phyloP scores from a whole-genome alignment of 1,140 invertebrate genomes.

The Parapsyche elsis region DNA sequence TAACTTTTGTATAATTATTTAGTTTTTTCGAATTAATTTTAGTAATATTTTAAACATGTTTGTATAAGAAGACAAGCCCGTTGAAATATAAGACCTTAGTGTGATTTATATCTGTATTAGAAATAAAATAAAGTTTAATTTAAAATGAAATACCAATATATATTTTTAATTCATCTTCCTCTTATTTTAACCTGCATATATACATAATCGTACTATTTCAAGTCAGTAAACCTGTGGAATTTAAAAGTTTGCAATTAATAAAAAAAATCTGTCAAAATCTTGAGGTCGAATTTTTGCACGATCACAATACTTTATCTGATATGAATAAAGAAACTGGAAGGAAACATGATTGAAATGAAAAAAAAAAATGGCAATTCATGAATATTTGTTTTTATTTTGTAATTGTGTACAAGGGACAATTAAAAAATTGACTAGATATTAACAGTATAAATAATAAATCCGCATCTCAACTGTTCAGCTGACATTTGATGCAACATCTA shows the following conservation, averaged over 20 bases:
- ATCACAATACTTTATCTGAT: too few species aligned
- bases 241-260: neutral
- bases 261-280: too few species aligned
- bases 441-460: constrained; percentile 34
- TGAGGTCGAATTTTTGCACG: too few species aligned
- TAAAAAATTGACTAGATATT: constrained; percentile 54
- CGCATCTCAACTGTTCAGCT: neutral
- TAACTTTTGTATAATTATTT: neutral
- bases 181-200: too few species aligned
- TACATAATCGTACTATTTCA: too few species aligned
- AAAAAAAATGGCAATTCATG: neutral
- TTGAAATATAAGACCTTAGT: constrained; percentile 48
- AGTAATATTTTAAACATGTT: constrained; percentile 10
- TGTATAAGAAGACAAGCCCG: constrained; percentile 23
- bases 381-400: constrained; percentile 48
- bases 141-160: constrained; percentile 39
- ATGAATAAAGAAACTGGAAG: neutral
- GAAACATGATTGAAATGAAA: neutral
- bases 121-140: constrained; percentile 53
- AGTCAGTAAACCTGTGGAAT: too few species aligned
- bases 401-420: constrained; percentile 53
- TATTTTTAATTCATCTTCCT: too few species aligned
- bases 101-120: constrained; percentile 55
- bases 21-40: neutral
- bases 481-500: neutral